Evolutionary conservation across 2,113 vertebrate genomes (phyloP).

Genomic region (human): DNA sequence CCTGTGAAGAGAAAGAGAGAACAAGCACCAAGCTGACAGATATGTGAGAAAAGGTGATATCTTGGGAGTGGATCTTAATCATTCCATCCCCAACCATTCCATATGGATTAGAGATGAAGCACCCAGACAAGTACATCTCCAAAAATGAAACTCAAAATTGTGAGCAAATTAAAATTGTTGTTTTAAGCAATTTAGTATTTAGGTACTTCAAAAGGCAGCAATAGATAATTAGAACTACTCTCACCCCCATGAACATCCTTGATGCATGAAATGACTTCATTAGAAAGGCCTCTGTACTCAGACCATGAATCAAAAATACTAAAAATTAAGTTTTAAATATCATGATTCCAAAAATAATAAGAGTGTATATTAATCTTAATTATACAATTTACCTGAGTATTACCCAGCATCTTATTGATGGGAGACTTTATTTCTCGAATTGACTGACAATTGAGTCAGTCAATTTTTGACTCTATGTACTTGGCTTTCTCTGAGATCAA

Average conservation of each 20-base stretch:
- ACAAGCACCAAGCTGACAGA: background rate
- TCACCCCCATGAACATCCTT: background rate
- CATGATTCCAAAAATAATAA: background rate
- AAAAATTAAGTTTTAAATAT: background rate
- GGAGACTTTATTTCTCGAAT: background rate
- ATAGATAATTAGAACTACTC: background rate
- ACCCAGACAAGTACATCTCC: background rate
- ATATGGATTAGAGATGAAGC: too few relatives aligned
- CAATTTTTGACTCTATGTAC: background rate
- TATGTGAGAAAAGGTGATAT: background rate
- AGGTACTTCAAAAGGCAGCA: background rate
- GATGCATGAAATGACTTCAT: background rate
- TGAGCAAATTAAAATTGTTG: background rate
- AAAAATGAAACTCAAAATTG: background rate
- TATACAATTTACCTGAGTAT: background rate
- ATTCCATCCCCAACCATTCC: background rate
- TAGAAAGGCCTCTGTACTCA: background rate
- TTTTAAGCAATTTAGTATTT: background rate
- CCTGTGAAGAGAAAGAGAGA: too few relatives aligned
- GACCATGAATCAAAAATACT: background rate
- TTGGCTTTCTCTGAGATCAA: constrained; percentile 58
- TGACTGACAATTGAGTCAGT: background rate
- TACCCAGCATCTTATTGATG: background rate
- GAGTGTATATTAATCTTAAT: background rate
- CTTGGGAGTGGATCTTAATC: background rate